Percentiles rank a stretch among this genome's conserved stretches.
Evolutionary conservation across 2,888 invertebrate genomes (phyloP).

Genomic region (Ferrisia virgata): DNA sequence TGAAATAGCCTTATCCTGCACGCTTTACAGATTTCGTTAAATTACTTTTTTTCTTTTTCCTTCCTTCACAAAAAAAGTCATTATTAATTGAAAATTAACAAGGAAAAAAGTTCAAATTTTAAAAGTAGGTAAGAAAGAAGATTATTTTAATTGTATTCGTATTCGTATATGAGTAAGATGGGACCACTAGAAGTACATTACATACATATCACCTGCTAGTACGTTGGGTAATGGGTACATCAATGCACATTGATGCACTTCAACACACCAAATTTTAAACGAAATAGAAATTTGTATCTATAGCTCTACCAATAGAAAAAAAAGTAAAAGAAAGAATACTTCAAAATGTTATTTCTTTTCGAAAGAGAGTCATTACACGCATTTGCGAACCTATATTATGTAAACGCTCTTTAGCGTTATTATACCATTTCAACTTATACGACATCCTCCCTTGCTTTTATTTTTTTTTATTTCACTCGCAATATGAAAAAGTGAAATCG

Average conservation of each 20-base stretch:
- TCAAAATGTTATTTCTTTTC: neutral
- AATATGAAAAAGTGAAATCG: neutral
- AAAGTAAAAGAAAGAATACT: neutral
- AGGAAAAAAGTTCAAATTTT: neutral
- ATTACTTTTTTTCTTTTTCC: neutral
- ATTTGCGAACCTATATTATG: neutral
- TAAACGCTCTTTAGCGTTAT: neutral
- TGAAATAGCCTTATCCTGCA: constrained; percentile 2
- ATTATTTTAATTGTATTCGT: neutral
- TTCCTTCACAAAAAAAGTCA: neutral
- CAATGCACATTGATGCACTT: neutral
- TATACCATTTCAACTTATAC: neutral
- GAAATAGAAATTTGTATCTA: neutral
- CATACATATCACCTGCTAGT: too few relatives aligned
- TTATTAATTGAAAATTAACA: constrained; percentile 17
- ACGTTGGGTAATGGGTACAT: too few relatives aligned
- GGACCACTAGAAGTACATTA: too few relatives aligned
- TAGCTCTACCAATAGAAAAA: neutral
- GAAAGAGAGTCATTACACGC: constrained; percentile 3
- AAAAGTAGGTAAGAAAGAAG: neutral
- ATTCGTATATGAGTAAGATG: too few relatives aligned
- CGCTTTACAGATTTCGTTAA: constrained; percentile 14
- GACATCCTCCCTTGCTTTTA: neutral
- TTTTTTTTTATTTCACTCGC: neutral
- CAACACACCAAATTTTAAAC: neutral